Base-by-base conservation (phyloP, 1,140 invertebrate species). In the Antheraea pernyi region DNA sequence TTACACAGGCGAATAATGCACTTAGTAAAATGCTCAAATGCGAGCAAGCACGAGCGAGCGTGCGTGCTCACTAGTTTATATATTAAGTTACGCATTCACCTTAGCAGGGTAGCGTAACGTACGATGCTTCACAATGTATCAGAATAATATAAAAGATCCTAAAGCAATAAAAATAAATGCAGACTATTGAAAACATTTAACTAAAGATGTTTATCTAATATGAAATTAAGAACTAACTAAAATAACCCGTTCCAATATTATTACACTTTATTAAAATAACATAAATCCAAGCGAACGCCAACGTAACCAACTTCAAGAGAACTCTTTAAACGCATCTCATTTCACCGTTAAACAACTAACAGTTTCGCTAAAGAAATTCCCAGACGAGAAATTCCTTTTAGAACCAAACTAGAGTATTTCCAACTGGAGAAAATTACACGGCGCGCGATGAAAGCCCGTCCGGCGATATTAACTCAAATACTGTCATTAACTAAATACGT, bases 241-340 rank as follows among this genome's bases (percentile, higher is more conserved):
- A 53, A 53, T 53, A 53, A 30, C 13, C 46, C 13, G 11, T 53
- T 53, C 63, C 19, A 39, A 13, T 36, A 68, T 37, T 53, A 59
- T 19, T 42, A 67, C 66, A 71, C 67, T 67, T 80, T 77, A 79
- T 81, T 82, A 89, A 84, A 30, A 30, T 86, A 88, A 85, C 82
- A 77, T 74, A 82, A 78, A 66, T 66, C 73, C 67, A 65, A 71
- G 70, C 16, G 11, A 53, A 68, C 69, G 68, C 46, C 61, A 36
- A 67, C 76, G 74, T 81, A 85, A 83, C 78, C 81, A 82, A 82
- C 82, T 84, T 84, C 75, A 84, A 84, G 83, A 79, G 82, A 84
- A 83, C 81, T 81, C 73, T 77, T 53, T 65, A 71, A 67, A 70
- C 37, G 75, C 79, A 66, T 70, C 79, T 82, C 82, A 82, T 86